A percentile compares a stretch with the other conserved stretches of the same genome.
Evolutionary conservation across 2,797 vertebrate species (phyloP).

Genomic region (Adelosebastes latens): DNA sequence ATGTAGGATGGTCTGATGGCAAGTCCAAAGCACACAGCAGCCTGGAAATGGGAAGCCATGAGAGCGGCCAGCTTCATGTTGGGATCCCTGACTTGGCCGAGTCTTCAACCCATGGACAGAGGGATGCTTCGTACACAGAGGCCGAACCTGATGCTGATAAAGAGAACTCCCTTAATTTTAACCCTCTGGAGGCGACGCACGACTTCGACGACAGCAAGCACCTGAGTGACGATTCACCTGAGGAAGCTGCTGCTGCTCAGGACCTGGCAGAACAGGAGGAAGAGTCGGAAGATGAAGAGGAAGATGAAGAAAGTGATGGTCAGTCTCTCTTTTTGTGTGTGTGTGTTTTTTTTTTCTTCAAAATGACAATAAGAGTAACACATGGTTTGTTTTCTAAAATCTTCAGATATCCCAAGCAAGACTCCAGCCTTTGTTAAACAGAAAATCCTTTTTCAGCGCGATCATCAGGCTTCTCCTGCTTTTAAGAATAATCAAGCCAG

Average conservation of each 20-base stretch:
- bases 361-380: not conserved
- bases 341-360: not conserved
- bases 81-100: not conserved
- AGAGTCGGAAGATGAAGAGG: conserved; percentile 48
- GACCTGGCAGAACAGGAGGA: conserved; percentile 43
- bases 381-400: not conserved
- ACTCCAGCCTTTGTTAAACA: conserved; percentile 81
- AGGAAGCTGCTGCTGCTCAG: conserved; percentile 18
- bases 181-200: not conserved
- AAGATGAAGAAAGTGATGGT: conserved; percentile 53
- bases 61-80: not conserved
- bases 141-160: not conserved
- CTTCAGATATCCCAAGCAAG: conserved; percentile 71
- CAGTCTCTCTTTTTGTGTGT: not conserved
- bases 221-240: not conserved
- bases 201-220: not conserved
- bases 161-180: conserved; percentile 19
- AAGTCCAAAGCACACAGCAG: conserved; percentile 15
- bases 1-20: conserved; percentile 19
- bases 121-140: not conserved
- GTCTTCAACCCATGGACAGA: not conserved
- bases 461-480: conserved; percentile 42
- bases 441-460: conserved; percentile 54
- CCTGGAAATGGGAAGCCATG: not conserved
- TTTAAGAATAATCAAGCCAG: conserved; percentile 55